phyloP scores from a whole-genome alignment of 2,797 vertebrate species.

The Peromyscus attwateri region DNA sequence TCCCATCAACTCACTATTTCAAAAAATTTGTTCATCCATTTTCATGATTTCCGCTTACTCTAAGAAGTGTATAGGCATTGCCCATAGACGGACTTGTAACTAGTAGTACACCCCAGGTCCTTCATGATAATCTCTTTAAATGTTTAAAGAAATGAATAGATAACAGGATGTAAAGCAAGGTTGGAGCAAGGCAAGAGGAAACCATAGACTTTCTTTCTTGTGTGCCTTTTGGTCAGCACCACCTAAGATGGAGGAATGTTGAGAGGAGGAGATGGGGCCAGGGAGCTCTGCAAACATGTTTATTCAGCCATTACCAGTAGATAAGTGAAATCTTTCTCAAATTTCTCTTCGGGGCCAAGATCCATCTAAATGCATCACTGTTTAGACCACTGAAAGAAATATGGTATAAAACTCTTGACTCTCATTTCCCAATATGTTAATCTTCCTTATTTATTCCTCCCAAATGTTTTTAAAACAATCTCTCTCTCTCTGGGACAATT shows the following conservation, averaged over 20 bases:
- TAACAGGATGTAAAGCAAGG: background rate
- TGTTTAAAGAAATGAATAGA: background rate
- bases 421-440: conserved; percentile 77
- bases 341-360: conserved; percentile 71
- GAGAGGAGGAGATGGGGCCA: background rate
- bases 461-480: conserved; percentile 80
- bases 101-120: background rate
- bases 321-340: conserved; percentile 63
- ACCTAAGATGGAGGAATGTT: background rate
- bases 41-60: conserved; percentile 29
- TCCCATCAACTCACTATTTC: background rate
- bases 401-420: conserved; percentile 72
- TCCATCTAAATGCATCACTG: conserved; percentile 71
- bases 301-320: conserved; percentile 25
- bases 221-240: background rate
- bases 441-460: conserved; percentile 78
- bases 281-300: background rate
- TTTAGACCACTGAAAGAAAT: conserved; percentile 71
- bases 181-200: background rate
- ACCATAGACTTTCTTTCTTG: background rate
- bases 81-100: background rate
- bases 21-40: background rate
- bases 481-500: conserved; percentile 76
- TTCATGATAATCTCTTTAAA: conserved; percentile 23
- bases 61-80: background rate